These are phyloP conservation scores for Piscicola geometra DNA, from an alignment of 2,888 invertebrate genomes.

Conservation along the genomic window DNA sequence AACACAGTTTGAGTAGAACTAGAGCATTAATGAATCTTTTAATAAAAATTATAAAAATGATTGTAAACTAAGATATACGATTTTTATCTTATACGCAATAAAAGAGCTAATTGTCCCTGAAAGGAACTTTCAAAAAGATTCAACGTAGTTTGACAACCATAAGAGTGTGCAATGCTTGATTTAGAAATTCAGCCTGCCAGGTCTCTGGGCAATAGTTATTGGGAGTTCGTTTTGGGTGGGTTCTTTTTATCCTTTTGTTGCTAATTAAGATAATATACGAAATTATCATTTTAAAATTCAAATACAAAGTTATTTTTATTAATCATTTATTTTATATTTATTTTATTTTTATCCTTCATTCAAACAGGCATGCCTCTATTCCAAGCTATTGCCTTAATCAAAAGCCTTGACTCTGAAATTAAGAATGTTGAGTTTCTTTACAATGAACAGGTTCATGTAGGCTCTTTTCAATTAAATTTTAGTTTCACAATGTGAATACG, in stretches of 20 bases:
- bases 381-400: slow-evolving; percentile 90
- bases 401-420: slow-evolving; percentile 89
- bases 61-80: too few species aligned
- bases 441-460: slow-evolving; percentile 77
- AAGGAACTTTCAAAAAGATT: neutral
- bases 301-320: neutral
- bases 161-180: slow-evolving; percentile 68
- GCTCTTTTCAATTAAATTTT: too few species aligned
- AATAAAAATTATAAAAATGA: too few species aligned
- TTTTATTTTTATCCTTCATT: neutral
- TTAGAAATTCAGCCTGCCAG: slow-evolving; percentile 88
- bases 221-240: slow-evolving; percentile 94
- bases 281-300: too few species aligned
- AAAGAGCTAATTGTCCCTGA: neutral
- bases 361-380: slow-evolving; percentile 91
- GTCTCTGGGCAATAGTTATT: slow-evolving; percentile 84
- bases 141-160: neutral
- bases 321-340: too few species aligned
- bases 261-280: neutral
- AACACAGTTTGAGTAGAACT: too few species aligned
- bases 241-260: slow-evolving; percentile 34
- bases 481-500: too few species aligned
- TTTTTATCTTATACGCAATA: neutral
- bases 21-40: too few species aligned
- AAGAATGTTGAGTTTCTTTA: slow-evolving; percentile 93